Evolutionary conservation across 2,797 vertebrate species (phyloP).

Genomic region (Lagocephalus sceleratus): DNA sequence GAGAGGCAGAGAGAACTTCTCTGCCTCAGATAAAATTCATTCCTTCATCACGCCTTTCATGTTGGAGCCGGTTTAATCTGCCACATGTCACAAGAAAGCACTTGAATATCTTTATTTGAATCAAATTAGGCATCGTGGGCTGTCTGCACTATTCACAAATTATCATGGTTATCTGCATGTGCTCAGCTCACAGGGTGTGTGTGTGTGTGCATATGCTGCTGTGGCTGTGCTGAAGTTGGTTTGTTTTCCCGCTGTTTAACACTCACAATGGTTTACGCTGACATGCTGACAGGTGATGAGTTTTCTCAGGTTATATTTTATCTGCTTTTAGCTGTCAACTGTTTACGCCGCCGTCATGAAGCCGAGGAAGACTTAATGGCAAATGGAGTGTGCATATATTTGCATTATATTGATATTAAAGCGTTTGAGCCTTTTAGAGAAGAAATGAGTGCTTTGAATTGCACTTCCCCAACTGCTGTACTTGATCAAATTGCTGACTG

Average conservation of each 20-base stretch:
- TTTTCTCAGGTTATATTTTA: slow-evolving; percentile 67
- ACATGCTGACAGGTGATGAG: slow-evolving; percentile 49
- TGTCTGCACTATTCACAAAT: slow-evolving; percentile 49
- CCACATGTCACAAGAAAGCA: slow-evolving; percentile 63
- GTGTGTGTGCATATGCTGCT: slow-evolving; percentile 2
- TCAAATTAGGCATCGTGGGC: slow-evolving; percentile 55
- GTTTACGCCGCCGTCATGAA: slow-evolving; percentile 20
- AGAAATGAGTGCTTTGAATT: slow-evolving; percentile 20
- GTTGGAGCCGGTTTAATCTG: slow-evolving; percentile 52
- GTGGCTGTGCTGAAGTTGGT: slow-evolving; percentile 16
- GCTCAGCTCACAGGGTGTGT: slow-evolving; percentile 25
- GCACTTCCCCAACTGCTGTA: slow-evolving; percentile 5
- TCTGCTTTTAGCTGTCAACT: slow-evolving; percentile 57
- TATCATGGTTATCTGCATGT: slow-evolving; percentile 46
- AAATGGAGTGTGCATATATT: slow-evolving; percentile 14
- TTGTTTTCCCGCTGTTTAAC: slow-evolving; percentile 52
- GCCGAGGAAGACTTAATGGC: slow-evolving; percentile 27
- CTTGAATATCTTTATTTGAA: slow-evolving; percentile 64
- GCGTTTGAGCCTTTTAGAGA: slow-evolving; percentile 13
- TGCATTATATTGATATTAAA: slow-evolving; percentile 14
- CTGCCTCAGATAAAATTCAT: slow-evolving; percentile 38
- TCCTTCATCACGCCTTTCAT: slow-evolving; percentile 57
- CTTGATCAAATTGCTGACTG: slow-evolving; percentile 28
- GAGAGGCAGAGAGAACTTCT: slow-evolving; percentile 24
- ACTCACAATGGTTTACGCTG: slow-evolving; percentile 42